Base-by-base conservation (phyloP, 2,888 invertebrate genomes). In the Tanytarsus gracilentus region DNA sequence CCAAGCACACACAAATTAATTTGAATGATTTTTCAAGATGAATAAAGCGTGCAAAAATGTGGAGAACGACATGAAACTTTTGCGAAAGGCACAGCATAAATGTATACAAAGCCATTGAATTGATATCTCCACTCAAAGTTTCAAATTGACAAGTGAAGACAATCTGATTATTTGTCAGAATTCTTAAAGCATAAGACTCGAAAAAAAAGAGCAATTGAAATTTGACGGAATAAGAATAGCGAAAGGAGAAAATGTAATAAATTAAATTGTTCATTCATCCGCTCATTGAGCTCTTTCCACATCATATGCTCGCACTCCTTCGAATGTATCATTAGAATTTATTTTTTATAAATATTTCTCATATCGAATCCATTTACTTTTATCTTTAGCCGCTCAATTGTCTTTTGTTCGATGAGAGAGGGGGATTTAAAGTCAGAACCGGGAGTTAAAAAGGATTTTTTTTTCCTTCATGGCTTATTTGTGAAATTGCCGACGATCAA, bases 151-250 rank as follows among this genome's bases (percentile, higher is more conserved):
- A 51, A 51, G 51, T 51, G 51, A 51, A 51, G 51, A 51, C 51
- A 51, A 51, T 51, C 51, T 51, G 51, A 51, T 51, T 51, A 51
- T 51, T 51, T 51, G 51, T 51, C 51, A 51, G 51, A 51, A 25
- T 51, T 30, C 18, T 51, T 29, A 16, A 30, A 21, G 8, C 18
- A 30, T 30, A 30, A 5, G 44, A 11, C 8, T 23, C 50, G 26
- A 23, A 11, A 27, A 25, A 50, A 50, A 26, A 21, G 44, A 39
- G 39, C 9, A 44, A 44, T 16, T 44, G n/a, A n/a, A n/a, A n/a
- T 39, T 50, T 50, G 27, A 50, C 14, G 50, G 40, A 23, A 50
- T 11, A 14, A 23, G 50, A 50, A 51, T 23, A 30, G 5, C 2
- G 16, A 30, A 30, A 14, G 14, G 18, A 14, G 51, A 11, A 51